Percentiles rank a stretch among this genome's conserved stretches.
Evolutionary conservation across 2,797 vertebrate species (phyloP).

Genomic region (Sebastes goodei): DNA sequence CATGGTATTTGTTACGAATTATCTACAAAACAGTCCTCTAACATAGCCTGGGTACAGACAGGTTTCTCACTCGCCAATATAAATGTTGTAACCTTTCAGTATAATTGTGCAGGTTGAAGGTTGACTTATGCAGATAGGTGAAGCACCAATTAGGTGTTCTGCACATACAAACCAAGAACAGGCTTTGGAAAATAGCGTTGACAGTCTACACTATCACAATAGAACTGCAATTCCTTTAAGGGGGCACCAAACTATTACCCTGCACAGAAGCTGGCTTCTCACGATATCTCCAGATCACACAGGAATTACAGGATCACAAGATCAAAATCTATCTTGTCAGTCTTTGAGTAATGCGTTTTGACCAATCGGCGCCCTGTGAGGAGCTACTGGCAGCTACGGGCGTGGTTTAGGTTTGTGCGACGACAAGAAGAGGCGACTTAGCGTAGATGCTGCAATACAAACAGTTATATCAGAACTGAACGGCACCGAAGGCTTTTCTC

Average conservation of each 20-base stretch:
- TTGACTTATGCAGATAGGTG: background rate
- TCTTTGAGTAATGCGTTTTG: background rate
- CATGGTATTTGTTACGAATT: background rate
- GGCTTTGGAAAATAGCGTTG: background rate
- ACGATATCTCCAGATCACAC: background rate
- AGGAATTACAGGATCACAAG: no score
- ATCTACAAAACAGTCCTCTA: background rate
- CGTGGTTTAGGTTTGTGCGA: background rate
- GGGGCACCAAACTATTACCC: background rate
- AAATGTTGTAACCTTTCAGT: slow-evolving; percentile 5
- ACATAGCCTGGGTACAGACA: background rate
- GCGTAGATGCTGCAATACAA: no score
- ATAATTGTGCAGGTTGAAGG: background rate
- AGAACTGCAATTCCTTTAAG: background rate
- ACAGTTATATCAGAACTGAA: no score
- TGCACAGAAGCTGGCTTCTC: background rate
- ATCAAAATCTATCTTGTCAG: background rate
- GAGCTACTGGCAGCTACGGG: background rate
- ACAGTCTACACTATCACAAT: background rate
- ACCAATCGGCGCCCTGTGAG: background rate
- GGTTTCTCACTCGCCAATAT: background rate
- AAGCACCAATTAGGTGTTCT: background rate
- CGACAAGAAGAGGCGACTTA: background rate
- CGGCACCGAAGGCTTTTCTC: background rate
- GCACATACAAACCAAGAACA: background rate